Base-by-base conservation (phyloP, 2,888 invertebrate species). In the Achlya flavicornis region DNA sequence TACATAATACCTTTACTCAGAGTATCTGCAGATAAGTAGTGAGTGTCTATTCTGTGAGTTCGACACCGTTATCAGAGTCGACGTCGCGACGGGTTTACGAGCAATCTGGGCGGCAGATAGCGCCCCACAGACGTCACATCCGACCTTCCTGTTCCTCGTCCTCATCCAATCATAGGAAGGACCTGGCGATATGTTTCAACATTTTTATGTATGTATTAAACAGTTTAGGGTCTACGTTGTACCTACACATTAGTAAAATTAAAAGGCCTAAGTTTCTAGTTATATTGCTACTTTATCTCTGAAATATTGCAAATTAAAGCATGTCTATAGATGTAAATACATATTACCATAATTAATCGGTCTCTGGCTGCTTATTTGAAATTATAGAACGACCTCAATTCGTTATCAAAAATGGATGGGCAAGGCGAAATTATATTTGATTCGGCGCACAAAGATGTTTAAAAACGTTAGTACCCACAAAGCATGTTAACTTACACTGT, bases 31-130 rank as follows among this genome's bases (percentile, higher is more conserved):
- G 38, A 71, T 67, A 61, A 76, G 73, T 76, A 68, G 70, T 33
- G 65, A 67, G 65, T 66, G 72, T 75, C 71, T 76, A 71, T 73
- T 76, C 72, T 73, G 68, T 71, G 73, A 79, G 74, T 77, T 74
- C 71, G 68, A 67, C 68, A 5, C 63, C 68, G 73, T 81, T 81
- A 83, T 84, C 83, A 67, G 71, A 72, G 72, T 63, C 63, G 64
- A 66, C 41, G 41, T 12, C 41, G 41, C 41, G 41, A 69, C 71
- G 75, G 79, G 81, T 88, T 88, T 88, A 88, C 84, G 88, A 86
- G 83, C 88, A 87, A 85, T 86, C 85, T 84, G 81, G 77, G 73
- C 65, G 66, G 61, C 70, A 79, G 87, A 88, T 87, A 87, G 78
- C 78, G 79, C 74, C 69, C 72, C 41, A 41, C 74, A 86, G 84